Evolutionary conservation across 2,797 vertebrate species (phyloP).

Genomic region (Myotis findleyi): DNA sequence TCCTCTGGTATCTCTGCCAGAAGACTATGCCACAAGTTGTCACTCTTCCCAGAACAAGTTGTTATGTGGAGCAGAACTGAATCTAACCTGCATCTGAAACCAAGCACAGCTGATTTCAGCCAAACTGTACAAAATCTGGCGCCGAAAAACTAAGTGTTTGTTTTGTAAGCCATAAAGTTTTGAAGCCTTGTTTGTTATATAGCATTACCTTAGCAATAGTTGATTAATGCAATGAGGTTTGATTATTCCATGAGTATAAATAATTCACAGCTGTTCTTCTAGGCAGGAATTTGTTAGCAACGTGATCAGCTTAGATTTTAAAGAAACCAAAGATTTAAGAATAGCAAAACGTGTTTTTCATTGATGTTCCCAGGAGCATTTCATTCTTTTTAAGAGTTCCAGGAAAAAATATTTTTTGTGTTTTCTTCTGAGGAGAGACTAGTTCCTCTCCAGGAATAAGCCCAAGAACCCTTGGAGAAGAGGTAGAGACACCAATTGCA

Average conservation of each 20-base stretch:
- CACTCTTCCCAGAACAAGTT: background rate
- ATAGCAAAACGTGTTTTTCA: background rate
- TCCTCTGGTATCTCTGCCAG: slow-evolving; percentile 14
- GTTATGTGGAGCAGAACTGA: background rate
- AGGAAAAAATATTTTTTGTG: background rate
- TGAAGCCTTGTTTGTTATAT: background rate
- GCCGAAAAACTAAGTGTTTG: background rate
- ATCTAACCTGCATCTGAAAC: background rate
- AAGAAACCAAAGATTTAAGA: background rate
- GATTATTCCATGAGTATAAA: background rate
- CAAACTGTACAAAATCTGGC: slow-evolving; percentile 6
- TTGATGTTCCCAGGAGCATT: background rate
- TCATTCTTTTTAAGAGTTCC: background rate
- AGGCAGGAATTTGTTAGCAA: background rate
- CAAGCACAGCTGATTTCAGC: background rate
- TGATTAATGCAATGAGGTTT: background rate
- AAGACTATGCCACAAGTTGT: background rate
- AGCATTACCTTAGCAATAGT: background rate
- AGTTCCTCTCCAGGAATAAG: background rate
- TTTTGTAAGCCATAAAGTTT: background rate
- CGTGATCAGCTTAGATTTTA: background rate
- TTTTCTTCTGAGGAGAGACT: background rate
- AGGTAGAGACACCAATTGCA: background rate
- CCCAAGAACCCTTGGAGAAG: background rate
- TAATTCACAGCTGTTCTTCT: background rate